These are phyloP conservation scores for Sebastes taczanowskii DNA, from an alignment of 2,797 vertebrate genomes.

Conservation along the genomic window DNA sequence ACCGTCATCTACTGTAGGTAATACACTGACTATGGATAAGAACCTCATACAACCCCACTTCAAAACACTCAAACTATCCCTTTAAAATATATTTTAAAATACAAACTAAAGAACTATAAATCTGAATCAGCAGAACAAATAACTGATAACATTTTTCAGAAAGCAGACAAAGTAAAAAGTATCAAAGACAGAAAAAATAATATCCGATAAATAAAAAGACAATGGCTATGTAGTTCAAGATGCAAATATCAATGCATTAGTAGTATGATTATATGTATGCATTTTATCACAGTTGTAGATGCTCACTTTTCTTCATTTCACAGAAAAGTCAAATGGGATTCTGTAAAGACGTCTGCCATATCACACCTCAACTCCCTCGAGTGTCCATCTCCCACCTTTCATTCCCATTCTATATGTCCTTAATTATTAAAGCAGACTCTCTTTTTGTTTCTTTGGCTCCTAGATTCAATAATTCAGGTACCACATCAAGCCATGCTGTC, in stretches of 20 bases:
- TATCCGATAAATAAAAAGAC: background rate
- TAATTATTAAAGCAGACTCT: constrained; percentile 40
- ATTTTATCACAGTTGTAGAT: background rate
- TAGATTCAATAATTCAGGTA: constrained; percentile 29
- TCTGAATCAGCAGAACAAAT: background rate
- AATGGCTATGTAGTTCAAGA: background rate
- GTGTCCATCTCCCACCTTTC: constrained; percentile 2
- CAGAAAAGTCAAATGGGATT: background rate
- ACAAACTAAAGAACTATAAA: background rate
- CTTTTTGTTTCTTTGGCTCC: background rate
- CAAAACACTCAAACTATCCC: too few species aligned
- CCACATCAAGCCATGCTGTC: background rate
- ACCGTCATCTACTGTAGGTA: too few species aligned
- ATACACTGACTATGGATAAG: too few species aligned
- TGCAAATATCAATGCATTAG: background rate
- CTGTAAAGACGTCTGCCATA: background rate
- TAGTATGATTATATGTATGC: background rate
- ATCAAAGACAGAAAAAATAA: background rate
- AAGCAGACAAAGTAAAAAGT: background rate
- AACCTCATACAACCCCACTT: too few species aligned
- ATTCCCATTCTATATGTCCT: constrained; percentile 8
- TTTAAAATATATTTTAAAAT: background rate
- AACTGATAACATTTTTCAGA: background rate
- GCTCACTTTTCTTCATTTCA: background rate
- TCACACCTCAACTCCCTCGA: background rate